Base-by-base conservation (phyloP, 2,797 vertebrate genomes). In the Leptatherina wallacei region DNA sequence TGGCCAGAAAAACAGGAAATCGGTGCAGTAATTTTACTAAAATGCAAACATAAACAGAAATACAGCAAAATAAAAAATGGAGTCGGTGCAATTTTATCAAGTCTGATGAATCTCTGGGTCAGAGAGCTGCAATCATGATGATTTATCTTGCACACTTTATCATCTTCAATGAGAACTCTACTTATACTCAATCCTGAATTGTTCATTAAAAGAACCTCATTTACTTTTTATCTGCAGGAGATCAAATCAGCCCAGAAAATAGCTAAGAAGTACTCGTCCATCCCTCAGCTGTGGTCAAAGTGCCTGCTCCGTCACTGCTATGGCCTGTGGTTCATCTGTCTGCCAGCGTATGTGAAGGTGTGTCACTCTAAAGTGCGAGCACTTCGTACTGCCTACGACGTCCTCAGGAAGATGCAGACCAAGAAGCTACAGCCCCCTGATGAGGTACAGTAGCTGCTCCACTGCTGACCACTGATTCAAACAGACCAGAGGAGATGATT, bases 281-380 rank as follows among this genome's bases (percentile, higher is more conserved):
- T 99, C 78, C 98, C 98, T 30, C 97, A 99, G 88, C 95, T 99
- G 95, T 99, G 98, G 98, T 98, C 98, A 82, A 95, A 96, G 92
- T 99, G 98, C 88, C 93, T 99, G 9, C 89, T 99, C 27, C 95
- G 96, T 38, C 97, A 98, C 90, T 99, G 98, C 85, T 98, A 98
- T 0, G 97, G 98, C 36, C 93, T 99, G 55, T 99, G 98, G 98
- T 99, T 99, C 88, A 99, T 99, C 89, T 99, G 97, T 84, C 95
- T 99, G 73, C 98, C 98, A 0, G 96, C 96, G 0, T 99, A 99
- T 0, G 96, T 98, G 52, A 97, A 96, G 83, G 96, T 97, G 7
- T 98, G 97, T 85, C 97, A 99, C 90, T 99, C 98, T 61, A 99
- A 99, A 91, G 96, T 98, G 67, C 95, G 97, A 68, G 98, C 96